These are phyloP conservation scores for Euwallacea similis DNA, from an alignment of 1,140 invertebrate species.

Conservation along the genomic window DNA sequence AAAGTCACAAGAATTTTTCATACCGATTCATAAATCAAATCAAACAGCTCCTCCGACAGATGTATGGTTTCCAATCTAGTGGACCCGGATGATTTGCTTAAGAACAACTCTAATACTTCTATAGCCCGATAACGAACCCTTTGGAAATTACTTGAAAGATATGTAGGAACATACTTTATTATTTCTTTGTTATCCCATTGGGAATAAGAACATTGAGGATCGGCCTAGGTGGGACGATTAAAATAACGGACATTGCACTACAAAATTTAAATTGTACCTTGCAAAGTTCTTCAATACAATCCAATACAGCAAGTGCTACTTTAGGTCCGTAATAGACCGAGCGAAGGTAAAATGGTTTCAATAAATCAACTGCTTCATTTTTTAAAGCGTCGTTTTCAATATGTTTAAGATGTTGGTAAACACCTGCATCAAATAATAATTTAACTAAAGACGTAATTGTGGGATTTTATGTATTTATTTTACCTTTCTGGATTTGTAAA, in stretches of 20 bases:
- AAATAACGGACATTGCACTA: too few relatives aligned
- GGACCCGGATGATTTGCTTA: slow-evolving; percentile 43
- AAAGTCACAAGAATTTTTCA: not conserved
- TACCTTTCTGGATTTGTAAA: slow-evolving; percentile 43
- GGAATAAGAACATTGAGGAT: slow-evolving; percentile 28
- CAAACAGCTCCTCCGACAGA: slow-evolving; percentile 44
- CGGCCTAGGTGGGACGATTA: not conserved
- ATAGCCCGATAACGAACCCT: slow-evolving; percentile 53
- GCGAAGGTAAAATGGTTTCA: slow-evolving; percentile 48
- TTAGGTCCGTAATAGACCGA: slow-evolving; percentile 47
- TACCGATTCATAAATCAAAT: slow-evolving; percentile 39
- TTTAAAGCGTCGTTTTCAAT: slow-evolving; percentile 29
- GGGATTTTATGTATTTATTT: slow-evolving; percentile 4
- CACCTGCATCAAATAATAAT: slow-evolving; percentile 27
- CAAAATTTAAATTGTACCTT: slow-evolving; percentile 32
- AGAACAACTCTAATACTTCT: slow-evolving; percentile 48
- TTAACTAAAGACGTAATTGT: not conserved
- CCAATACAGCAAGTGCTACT: slow-evolving; percentile 47
- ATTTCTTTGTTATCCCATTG: slow-evolving; percentile 41
- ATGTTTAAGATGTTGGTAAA: slow-evolving; percentile 36
- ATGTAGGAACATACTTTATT: slow-evolving; percentile 48
- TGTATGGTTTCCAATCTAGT: slow-evolving; percentile 44
- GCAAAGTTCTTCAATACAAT: slow-evolving; percentile 49
- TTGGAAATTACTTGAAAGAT: slow-evolving; percentile 50
- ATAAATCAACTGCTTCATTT: slow-evolving; percentile 37